Evolutionary conservation across 2,797 vertebrate species (phyloP).

Genomic region (Liasis olivaceus): DNA sequence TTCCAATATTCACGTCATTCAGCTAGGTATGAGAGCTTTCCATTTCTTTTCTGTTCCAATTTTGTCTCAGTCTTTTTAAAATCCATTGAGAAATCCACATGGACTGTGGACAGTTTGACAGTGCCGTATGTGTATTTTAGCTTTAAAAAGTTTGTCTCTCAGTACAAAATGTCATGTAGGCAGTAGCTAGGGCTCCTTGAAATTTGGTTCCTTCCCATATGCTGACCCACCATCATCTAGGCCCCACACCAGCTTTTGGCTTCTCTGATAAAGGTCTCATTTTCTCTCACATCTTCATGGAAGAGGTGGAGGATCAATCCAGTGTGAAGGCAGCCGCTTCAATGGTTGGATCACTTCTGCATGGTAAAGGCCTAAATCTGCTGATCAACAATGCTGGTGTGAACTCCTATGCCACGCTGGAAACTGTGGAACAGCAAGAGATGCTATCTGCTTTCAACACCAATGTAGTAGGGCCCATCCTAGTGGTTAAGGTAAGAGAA

Average conservation of each 20-base stretch:
- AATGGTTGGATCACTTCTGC: conserved; percentile 48
- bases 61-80: background rate
- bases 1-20: conserved; percentile 4
- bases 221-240: background rate
- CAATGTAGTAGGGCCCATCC: conserved; percentile 43
- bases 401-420: background rate
- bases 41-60: background rate
- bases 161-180: background rate
- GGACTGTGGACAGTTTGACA: background rate
- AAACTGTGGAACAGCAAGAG: conserved; percentile 13
- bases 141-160: background rate
- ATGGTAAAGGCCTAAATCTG: conserved; percentile 57
- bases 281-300: background rate
- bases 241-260: background rate
- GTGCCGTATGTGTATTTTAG: background rate
- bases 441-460: conserved; percentile 43
- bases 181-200: background rate
- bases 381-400: conserved; percentile 56
- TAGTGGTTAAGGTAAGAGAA: conserved; percentile 41
- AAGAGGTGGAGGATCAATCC: conserved; percentile 51
- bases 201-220: background rate
- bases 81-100: background rate
- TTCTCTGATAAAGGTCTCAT: background rate
- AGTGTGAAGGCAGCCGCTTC: background rate
- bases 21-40: background rate